Evolutionary conservation across 2,113 vertebrate genomes (phyloP), one percentile per base, ranked within the genome.

Genomic region (Macquaria australasica): DNA sequence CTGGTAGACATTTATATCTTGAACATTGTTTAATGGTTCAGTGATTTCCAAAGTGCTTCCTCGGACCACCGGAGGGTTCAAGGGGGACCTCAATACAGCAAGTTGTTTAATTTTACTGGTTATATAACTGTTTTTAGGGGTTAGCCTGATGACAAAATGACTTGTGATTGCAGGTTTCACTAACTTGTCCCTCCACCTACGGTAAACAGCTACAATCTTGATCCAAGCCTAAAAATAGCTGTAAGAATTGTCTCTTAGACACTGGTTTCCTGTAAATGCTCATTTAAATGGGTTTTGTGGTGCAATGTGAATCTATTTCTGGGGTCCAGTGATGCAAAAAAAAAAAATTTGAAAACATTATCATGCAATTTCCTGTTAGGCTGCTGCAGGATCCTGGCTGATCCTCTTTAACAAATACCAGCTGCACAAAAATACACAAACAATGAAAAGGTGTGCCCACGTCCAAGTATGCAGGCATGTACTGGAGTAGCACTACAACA

Each of bases 331-430:
- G 15, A 39, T 51, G 16, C 10, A 8, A 37, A 50, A 55, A 41
- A 8, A 37, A 50, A 55, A 41, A 20, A 37, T 53, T 67, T 62
- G 53, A 74, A 55, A 74, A 23, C 10, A 51, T 37, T 28, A 2
- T 70, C 11, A 16, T 79, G 41, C 50, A 78, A 48, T 75, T 66
- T 91, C 73, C 83, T 88, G 72, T 9, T 55, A 12, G 6, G 16
- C 50, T 53, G 18, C 39, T 53, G 18, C 39, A 25, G 64, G 72
- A 88, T 89, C 81, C 66, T 68, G 80, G 64, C 59, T 59, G 2
- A 87, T 73, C 86, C 55, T 79, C 58, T 48, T 90, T 84, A 66
- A 83, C 87, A 92, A 91, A 91, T 64, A 89, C 20, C 34, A 72
- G 31, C 60, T 55, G 45, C 28, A 23, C 41, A 12, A 41, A 79